phyloP scores from a whole-genome alignment of 2,113 vertebrate genomes.

The Platysteira castanea region DNA sequence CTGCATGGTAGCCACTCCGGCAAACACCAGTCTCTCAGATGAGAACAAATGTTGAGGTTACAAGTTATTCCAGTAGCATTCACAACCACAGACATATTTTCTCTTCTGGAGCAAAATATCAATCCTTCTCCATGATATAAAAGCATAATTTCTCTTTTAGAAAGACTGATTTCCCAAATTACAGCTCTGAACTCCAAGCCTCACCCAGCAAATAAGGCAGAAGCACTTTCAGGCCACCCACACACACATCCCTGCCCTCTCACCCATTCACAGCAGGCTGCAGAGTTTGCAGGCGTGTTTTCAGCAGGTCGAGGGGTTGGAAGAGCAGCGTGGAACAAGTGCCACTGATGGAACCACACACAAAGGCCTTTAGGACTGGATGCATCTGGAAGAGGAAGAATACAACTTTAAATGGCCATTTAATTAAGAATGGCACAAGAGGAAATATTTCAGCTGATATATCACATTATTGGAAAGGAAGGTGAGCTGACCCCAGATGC shows the following conservation, averaged over 20 bases:
- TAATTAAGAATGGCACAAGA: neutral
- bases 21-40: neutral
- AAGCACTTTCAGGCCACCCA: fast-evolving
- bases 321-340: conserved; percentile 94
- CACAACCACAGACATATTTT: neutral
- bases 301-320: conserved; percentile 93
- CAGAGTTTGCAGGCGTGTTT: conserved; percentile 88
- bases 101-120: neutral
- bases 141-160: neutral
- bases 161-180: neutral
- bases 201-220: neutral
- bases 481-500: neutral
- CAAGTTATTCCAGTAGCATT: neutral
- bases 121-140: neutral
- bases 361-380: conserved; percentile 89
- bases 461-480: fast-evolving
- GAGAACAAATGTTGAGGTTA: neutral
- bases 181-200: neutral
- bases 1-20: neutral
- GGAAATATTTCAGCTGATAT: neutral
- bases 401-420: neutral
- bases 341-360: conserved; percentile 93
- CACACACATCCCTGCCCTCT: neutral
- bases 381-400: conserved; percentile 73
- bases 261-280: conserved; percentile 70